Evolutionary conservation across 2,113 vertebrate species (phyloP).

Genomic region (Xenopus laevis): DNA sequence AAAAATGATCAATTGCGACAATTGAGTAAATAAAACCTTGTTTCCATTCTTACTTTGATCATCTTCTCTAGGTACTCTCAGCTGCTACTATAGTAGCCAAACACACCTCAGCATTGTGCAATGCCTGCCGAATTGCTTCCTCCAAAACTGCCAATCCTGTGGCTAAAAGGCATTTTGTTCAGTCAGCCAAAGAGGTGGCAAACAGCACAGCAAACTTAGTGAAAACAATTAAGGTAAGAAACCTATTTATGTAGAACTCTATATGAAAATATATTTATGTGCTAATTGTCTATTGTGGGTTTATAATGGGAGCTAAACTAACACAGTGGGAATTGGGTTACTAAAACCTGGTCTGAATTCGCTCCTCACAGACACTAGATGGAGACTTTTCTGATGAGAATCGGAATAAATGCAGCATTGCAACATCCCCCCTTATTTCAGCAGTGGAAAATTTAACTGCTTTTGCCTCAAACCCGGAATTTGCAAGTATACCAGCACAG

Average conservation of each 20-base stretch:
- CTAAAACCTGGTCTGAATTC: neutral
- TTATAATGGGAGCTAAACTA: too few species aligned
- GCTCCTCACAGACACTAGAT: conserved; percentile 74
- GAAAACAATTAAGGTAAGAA: conserved; percentile 93
- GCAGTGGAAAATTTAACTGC: conserved; percentile 94
- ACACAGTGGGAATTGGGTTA: too few species aligned
- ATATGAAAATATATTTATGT: too few species aligned
- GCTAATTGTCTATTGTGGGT: too few species aligned
- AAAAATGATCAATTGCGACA: too few species aligned
- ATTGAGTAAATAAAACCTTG: too few species aligned
- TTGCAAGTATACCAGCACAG: conserved; percentile 93
- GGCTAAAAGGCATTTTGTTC: conserved; percentile 95
- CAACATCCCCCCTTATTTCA: conserved; percentile 86
- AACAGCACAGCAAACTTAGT: conserved; percentile 98
- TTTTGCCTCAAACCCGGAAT: conserved; percentile 94
- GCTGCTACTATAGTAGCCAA: conserved; percentile 97
- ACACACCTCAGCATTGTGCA: conserved; percentile 94
- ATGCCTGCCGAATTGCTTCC: conserved; percentile 93
- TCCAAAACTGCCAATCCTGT: conserved; percentile 96
- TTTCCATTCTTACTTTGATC: too few species aligned
- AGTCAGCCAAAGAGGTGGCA: conserved; percentile 97
- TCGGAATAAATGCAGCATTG: conserved; percentile 82
- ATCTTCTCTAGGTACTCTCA: conserved; percentile 79
- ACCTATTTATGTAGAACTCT: too few species aligned
- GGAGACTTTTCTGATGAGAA: conserved; percentile 98